Evolutionary conservation across 2,113 vertebrate genomes (phyloP).

Genomic region (Theristicus caerulescens): DNA sequence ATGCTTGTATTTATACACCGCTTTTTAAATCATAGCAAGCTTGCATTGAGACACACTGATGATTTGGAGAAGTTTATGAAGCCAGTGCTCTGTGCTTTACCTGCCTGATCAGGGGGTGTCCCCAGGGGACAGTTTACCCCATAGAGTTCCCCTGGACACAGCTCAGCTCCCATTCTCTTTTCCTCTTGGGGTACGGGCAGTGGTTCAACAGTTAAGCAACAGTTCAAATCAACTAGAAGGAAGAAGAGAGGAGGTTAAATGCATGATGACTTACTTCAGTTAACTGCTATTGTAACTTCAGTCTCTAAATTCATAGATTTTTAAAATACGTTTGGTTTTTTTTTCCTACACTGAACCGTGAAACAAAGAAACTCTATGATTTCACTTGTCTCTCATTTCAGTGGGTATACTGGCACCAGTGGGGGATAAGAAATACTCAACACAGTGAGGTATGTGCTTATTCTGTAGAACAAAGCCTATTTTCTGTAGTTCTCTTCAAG

Average conservation of each 20-base stretch:
- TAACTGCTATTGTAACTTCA: neutral
- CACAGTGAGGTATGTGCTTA: constrained; percentile 4
- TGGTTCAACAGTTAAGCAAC: neutral
- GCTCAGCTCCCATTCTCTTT: neutral
- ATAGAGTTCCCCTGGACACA: neutral
- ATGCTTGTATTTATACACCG: neutral
- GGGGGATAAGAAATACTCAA: constrained; percentile 25
- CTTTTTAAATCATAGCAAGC: neutral
- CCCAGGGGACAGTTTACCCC: neutral
- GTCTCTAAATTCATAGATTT: neutral
- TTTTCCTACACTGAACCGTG: neutral
- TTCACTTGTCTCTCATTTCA: constrained; percentile 47
- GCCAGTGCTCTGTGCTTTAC: neutral
- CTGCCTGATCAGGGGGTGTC: neutral
- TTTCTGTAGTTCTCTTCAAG: neutral
- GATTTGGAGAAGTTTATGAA: neutral
- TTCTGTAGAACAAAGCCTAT: neutral
- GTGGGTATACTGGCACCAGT: constrained; percentile 32
- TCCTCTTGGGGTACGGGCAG: fast-evolving
- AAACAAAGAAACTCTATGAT: neutral
- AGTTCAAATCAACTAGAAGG: neutral
- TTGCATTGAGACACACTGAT: neutral
- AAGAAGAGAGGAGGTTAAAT: neutral
- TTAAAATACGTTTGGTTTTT: neutral
- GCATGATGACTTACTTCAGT: neutral